A percentile compares a stretch with the other conserved stretches of the same genome.
These are phyloP conservation scores for Theocolax elegans DNA, from an alignment of 1,140 invertebrate species.

Conservation along the genomic window DNA sequence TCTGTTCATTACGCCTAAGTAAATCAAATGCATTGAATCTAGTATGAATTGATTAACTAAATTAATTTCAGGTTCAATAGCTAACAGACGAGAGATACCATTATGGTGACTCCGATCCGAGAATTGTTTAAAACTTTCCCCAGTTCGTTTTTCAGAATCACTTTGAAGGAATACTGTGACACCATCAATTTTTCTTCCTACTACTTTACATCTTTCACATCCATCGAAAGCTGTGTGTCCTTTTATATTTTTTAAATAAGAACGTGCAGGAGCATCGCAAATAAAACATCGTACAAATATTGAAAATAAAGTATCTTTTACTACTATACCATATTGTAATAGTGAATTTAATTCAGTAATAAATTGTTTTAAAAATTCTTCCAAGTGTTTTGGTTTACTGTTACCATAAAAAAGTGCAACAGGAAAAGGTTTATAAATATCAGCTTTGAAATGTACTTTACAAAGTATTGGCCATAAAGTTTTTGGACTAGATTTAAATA, in stretches of 20 bases:
- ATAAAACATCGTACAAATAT: neutral
- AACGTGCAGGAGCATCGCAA: neutral
- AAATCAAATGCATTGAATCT: neutral
- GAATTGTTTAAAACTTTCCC: neutral
- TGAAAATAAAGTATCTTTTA: neutral
- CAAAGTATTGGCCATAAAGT: neutral
- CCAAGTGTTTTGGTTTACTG: neutral
- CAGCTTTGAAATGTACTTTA: neutral
- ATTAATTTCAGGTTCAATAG: neutral
- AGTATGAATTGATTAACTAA: neutral
- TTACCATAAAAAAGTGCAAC: neutral
- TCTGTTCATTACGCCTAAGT: neutral
- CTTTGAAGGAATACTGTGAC: neutral
- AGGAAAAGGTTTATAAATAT: neutral
- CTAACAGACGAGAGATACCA: neutral
- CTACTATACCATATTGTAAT: neutral
- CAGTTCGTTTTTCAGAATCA: neutral
- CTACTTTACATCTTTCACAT: neutral
- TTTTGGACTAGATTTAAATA: neutral
- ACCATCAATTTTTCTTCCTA: neutral
- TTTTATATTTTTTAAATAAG: neutral
- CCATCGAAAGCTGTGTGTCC: neutral
- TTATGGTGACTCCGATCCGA: neutral
- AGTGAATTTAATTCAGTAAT: neutral
- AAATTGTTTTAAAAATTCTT: neutral